A percentile compares a stretch with the other conserved stretches of the same genome.
phyloP scores from a whole-genome alignment of 1,140 invertebrate species.

The Dendrolimus kikuchii region DNA sequence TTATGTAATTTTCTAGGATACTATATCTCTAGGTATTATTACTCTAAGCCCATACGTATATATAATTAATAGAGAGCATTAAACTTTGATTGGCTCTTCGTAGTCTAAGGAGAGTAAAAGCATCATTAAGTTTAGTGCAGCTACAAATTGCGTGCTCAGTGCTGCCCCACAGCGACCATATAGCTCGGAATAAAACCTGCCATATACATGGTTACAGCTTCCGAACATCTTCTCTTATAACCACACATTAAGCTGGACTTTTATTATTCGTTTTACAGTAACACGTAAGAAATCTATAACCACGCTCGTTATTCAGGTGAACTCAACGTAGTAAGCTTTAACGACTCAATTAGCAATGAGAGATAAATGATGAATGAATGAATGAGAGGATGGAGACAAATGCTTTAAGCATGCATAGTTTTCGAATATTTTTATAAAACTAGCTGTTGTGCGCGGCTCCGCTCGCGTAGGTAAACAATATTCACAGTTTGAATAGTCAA shows the following conservation, averaged over 20 bases:
- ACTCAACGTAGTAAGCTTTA: too few relatives aligned
- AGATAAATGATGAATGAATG: too few relatives aligned
- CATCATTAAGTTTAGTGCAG: conserved; percentile 39
- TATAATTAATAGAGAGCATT: conserved; percentile 22
- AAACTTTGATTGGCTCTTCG: conserved; percentile 52
- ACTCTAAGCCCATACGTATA: not conserved
- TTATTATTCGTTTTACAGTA: conserved; percentile 17
- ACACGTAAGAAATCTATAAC: not conserved
- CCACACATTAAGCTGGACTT: conserved; percentile 14
- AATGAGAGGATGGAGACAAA: too few relatives aligned
- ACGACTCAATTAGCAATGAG: too few relatives aligned
- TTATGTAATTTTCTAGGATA: too few relatives aligned
- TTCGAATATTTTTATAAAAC: too few relatives aligned
- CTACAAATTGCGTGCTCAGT: conserved; percentile 32
- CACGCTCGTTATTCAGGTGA: too few relatives aligned
- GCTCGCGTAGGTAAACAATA: too few relatives aligned
- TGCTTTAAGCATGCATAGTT: too few relatives aligned
- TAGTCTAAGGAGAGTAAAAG: conserved; percentile 25
- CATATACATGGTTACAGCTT: conserved; percentile 2
- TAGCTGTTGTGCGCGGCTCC: too few relatives aligned
- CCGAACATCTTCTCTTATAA: conserved; percentile 3
- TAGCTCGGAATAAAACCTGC: conserved; percentile 16
- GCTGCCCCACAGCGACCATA: conserved; percentile 15
- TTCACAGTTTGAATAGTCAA: too few relatives aligned
- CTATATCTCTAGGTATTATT: too few relatives aligned